Conservation (phyloP, 2,797 vertebrate genomes). For the Helarctos malayanus region DNA sequence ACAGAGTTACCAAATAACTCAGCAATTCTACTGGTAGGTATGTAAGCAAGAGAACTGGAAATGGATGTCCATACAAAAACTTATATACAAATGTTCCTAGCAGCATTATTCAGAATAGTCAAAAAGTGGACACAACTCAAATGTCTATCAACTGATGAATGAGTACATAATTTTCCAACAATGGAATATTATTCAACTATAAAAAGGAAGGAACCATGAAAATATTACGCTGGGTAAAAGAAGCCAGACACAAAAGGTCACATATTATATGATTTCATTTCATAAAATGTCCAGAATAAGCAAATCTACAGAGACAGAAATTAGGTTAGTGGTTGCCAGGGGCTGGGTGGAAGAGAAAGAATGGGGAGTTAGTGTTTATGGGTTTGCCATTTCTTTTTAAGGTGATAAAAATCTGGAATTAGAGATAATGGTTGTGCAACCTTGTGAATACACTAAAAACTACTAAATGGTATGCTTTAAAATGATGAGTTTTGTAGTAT, state of each 20-base stretch:
- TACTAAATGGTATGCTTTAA: background rate
- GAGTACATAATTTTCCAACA: background rate
- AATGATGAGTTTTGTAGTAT: background rate
- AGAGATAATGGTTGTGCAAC: background rate
- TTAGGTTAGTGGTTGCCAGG: background rate
- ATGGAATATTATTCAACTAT: conserved; percentile 2
- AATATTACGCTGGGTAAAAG: background rate
- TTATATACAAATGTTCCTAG: background rate
- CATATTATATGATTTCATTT: background rate
- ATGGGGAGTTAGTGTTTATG: background rate
- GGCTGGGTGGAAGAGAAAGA: background rate
- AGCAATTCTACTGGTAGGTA: background rate
- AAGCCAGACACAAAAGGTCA: background rate
- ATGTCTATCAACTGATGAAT: background rate
- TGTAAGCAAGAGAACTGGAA: background rate
- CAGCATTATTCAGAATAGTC: background rate
- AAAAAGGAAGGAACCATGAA: conserved; percentile 20
- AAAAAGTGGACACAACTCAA: background rate
- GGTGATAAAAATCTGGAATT: conserved; percentile 34
- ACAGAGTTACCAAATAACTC: background rate
- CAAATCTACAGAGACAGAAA: background rate
- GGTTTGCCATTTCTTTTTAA: background rate
- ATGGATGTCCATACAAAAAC: background rate
- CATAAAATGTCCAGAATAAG: conserved; percentile 4
- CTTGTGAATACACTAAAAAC: background rate